Conservation (phyloP, 30 jellyfish, hydroid and myxozoan species). For the Cassiopea xamachana region DNA sequence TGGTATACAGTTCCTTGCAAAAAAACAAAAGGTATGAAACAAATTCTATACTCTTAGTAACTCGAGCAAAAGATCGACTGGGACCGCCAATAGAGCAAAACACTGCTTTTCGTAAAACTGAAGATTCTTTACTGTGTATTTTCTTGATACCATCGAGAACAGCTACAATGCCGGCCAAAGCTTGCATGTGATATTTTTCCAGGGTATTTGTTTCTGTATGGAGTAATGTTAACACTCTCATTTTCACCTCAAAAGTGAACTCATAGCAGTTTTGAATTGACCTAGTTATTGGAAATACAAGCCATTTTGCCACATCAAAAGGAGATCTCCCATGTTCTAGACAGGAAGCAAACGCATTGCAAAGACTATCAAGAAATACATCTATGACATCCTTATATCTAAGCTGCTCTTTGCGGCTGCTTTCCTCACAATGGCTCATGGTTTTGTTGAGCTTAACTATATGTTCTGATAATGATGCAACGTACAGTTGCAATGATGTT, state of each 20-base stretch:
- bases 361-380: constrained; percentile 35
- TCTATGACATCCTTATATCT: neutral
- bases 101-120: neutral
- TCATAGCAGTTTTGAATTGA: neutral
- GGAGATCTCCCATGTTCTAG: neutral
- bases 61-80: neutral
- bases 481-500: constrained; percentile 13
- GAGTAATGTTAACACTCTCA: neutral
- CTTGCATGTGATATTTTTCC: constrained; percentile 51
- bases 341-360: constrained; percentile 24
- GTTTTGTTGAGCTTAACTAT: constrained; percentile 13
- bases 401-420: neutral
- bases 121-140: neutral
- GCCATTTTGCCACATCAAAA: neutral
- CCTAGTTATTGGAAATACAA: neutral
- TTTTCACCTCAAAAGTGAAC: neutral
- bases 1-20: constrained; percentile 15
- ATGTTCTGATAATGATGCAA: constrained; percentile 29
- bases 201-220: neutral
- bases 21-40: constrained; percentile 25
- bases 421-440: neutral
- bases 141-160: neutral
- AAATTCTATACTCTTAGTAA: constrained; percentile 1
- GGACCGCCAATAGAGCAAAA: neutral
- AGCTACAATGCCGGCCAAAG: constrained; percentile 42